Evolutionary conservation across 92 coral and sea anemone genomes (phyloP).

Genomic region (Bergia puertoricense): DNA sequence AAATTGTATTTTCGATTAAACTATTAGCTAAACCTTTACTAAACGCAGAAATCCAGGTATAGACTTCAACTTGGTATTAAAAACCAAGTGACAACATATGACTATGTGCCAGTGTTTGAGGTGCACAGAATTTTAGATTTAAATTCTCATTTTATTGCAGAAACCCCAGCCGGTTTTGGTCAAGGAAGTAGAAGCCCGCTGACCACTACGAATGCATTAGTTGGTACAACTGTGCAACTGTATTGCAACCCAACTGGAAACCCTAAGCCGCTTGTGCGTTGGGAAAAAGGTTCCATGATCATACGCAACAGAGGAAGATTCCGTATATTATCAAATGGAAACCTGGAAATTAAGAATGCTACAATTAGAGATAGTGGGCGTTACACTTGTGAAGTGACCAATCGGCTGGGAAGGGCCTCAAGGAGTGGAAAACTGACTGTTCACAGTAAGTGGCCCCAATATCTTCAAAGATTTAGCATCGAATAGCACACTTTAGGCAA

Average conservation of each 20-base stretch:
- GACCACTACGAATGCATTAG: slow-evolving; percentile 61
- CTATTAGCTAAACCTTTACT: no score
- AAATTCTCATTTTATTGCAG: slow-evolving; percentile 30
- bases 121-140: no score
- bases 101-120: no score
- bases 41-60: no score
- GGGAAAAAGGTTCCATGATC: slow-evolving; percentile 62
- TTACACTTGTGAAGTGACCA: slow-evolving; percentile 81
- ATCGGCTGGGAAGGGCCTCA: slow-evolving; percentile 64
- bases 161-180: slow-evolving; percentile 87
- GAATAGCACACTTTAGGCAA: neutral
- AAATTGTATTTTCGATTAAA: no score
- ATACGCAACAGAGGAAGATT: slow-evolving; percentile 49
- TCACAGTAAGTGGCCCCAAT: slow-evolving; percentile 63
- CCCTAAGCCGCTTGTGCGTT: slow-evolving; percentile 80
- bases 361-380: slow-evolving; percentile 74
- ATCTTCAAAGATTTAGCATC: no score
- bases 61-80: no score
- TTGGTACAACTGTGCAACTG: slow-evolving; percentile 65
- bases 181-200: slow-evolving; percentile 75
- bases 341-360: slow-evolving; percentile 68
- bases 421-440: slow-evolving; percentile 69
- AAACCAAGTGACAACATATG: no score
- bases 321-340: slow-evolving; percentile 68
- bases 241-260: slow-evolving; percentile 80